Base-by-base conservation (phyloP, 2,113 vertebrate species). In the Trematomus loennbergii region DNA sequence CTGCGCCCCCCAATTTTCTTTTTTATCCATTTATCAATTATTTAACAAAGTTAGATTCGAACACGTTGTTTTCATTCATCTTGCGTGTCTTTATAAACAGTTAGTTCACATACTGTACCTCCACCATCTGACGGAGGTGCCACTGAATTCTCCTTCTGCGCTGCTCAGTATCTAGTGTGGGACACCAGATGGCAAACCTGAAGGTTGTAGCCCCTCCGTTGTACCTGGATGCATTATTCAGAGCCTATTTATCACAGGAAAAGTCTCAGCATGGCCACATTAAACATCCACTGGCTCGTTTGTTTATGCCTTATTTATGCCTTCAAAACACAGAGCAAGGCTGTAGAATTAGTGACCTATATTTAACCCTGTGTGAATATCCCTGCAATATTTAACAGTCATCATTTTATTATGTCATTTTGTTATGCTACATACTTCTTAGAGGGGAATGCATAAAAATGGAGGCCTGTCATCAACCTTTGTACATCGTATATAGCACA, bases 201-300 rank as follows among this genome's bases (percentile, higher is more conserved):
- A 91, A 89, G 86, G 86, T 87, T 92, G 82, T 64, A 85, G 91
- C 72, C 86, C 84, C 67, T 70, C 40, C 36, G 70, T 80, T 84
- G 85, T 85, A 89, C 78, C 33, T 76, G 63, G 87, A 88, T 93
- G 76, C 84, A 91, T 93, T 91, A 93, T 91, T 91, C 87, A 93
- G 75, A 87, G 78, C 58, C 74, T 84, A 89, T 91, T 89, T 62
- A 91, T 91, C 88, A 93, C 87, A 78, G 76, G 72, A 73, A 77
- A 87, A 79, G 74, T 88, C 86, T 71, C 84, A 29, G 75, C 66
- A 83, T 77, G 76, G 77, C 79, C 76, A 86, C 81, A 84, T 82
- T 87, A 81, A 88, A 84, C 72, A 84, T 87, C 82, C 72, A 17
- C 68, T 16, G 69, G 68, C 73, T 87, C 65, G 8, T 93, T 93